phyloP scores from a whole-genome alignment of 2,797 vertebrate species.

The Oophaga sylvatica region DNA sequence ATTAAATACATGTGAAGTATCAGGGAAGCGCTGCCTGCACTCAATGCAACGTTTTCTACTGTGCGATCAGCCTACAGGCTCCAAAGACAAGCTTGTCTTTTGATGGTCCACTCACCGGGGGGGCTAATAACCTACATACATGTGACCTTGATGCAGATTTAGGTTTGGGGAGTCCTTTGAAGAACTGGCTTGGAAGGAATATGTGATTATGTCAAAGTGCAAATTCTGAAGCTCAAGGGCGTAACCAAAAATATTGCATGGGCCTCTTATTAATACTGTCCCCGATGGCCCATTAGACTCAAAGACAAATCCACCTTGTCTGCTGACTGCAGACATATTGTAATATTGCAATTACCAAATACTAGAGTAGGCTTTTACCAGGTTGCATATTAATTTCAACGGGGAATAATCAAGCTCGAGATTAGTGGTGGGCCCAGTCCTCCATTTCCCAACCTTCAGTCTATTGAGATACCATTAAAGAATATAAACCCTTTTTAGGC shows the following conservation, averaged over 20 bases:
- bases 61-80: conserved; percentile 12
- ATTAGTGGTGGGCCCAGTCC: too few relatives aligned
- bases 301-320: not conserved
- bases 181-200: conserved; percentile 4
- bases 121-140: conserved; percentile 39
- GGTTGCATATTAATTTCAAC: not conserved
- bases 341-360: not conserved
- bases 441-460: too few relatives aligned
- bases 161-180: not conserved
- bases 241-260: not conserved
- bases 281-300: not conserved
- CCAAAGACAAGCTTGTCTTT: not conserved
- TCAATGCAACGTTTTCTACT: not conserved
- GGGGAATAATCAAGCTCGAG: not conserved
- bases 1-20: conserved; percentile 49
- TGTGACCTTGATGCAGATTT: conserved; percentile 22
- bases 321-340: not conserved
- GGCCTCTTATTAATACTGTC: not conserved
- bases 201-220: not conserved
- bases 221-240: not conserved
- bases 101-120: not conserved
- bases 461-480: too few relatives aligned
- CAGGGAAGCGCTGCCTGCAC: conserved; percentile 20
- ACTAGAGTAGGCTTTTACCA: not conserved
- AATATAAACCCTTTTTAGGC: too few relatives aligned